These are phyloP conservation scores for Drosophila hamatofila DNA, from an alignment of 2,888 invertebrate species.

Conservation along the genomic window DNA sequence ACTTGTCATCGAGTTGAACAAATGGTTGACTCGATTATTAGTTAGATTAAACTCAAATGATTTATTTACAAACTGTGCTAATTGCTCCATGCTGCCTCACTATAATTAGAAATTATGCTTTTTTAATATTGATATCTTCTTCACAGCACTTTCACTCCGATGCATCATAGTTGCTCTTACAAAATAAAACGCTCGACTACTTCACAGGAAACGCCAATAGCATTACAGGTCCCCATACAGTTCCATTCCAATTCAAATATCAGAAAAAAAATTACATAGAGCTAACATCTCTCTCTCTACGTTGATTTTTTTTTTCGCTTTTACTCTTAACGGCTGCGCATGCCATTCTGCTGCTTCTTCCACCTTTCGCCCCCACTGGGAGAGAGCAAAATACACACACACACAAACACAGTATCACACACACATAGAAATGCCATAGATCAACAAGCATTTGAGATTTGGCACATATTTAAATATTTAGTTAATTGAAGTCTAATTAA, in stretches of 20 bases:
- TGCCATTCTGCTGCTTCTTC: conserved; percentile 28
- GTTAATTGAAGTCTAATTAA: not conserved
- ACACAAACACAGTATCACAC: not conserved
- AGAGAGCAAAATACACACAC: conserved; percentile 14
- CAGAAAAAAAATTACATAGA: conserved; percentile 27
- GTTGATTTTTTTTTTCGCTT: not conserved
- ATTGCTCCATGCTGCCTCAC: conserved; percentile 91
- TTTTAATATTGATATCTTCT: conserved; percentile 22
- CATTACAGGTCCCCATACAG: conserved; percentile 64
- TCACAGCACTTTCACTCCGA: conserved; percentile 52
- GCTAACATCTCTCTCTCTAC: conserved; percentile 6
- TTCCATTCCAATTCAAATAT: conserved; percentile 55
- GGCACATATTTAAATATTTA: conserved; percentile 3
- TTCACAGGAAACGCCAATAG: conserved; percentile 60
- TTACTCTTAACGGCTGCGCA: conserved; percentile 50
- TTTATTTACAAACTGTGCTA: conserved; percentile 95
- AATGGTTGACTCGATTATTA: conserved; percentile 83
- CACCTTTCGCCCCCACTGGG: conserved; percentile 17
- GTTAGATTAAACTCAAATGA: conserved; percentile 89
- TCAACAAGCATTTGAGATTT: conserved; percentile 39
- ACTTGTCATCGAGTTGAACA: conserved; percentile 81
- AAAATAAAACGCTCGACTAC: conserved; percentile 69
- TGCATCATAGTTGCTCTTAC: conserved; percentile 72
- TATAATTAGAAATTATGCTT: conserved; percentile 24
- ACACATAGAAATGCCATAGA: conserved; percentile 18